Evolutionary conservation across 2,888 invertebrate genomes (phyloP), one percentile per base, ranked within the genome.

Genomic region (Caenorhabditis drosophilae): DNA sequence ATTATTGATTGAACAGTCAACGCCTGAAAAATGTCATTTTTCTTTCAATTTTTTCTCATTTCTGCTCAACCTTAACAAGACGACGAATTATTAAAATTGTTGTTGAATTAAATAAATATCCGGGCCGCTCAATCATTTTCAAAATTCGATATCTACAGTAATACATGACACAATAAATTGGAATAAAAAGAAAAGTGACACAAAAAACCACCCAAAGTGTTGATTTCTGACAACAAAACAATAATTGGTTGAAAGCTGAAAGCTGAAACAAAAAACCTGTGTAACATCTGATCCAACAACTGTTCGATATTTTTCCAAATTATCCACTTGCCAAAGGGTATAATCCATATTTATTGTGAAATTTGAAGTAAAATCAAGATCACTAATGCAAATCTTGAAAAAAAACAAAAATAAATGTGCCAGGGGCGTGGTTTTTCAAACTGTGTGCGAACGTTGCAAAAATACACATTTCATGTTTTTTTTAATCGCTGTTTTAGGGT

Each of bases 81-180:
- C 55, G 7, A 25, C 55, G 38, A 15, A 64, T 64, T 15, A 59
- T 58, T 12, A 55, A 7, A 7, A 59, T 64, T 7, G 64, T 64
- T 2, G 59, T 52, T 6, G 54, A 48, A 35, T 55, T 64, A 51
- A 54, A 64, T 41, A 64, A 27, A 53, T 64, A 64, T 0, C 55
- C 50, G 1, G 59, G 64, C 2, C 55, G 35, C 15, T 64, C 52
- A 4, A 64, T 20, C 64, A 64, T 55, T 15, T 27, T 44, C 31
- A 64, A 27, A 27, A 64, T 64, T 12, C 51, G 41, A 16, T 36
- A 54, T 34, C 64, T 44, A 34, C 64, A 64, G 50, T 58, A 64
- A 46, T 58, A 64, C 64, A 64, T 64, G 18, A 64, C 59, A 27
- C 46, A 47, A 44, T 58, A 64, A 16, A 64, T 64, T 1, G 64